Evolutionary conservation across 2,797 vertebrate genomes (phyloP), one percentile per base, ranked within the genome.

Genomic region (Danionella dracula): DNA sequence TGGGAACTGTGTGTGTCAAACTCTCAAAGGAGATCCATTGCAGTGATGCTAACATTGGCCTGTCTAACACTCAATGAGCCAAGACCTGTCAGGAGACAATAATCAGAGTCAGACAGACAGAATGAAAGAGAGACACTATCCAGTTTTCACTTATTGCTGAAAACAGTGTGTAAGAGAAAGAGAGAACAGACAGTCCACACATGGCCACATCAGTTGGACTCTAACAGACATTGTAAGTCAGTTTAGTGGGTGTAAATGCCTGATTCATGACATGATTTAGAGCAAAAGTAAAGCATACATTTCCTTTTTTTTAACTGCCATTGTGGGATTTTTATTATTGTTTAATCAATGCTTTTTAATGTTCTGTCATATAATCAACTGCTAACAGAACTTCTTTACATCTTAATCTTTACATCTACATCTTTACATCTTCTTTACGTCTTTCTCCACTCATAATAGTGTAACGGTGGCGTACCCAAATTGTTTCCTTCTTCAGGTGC

Each of bases 1-100:
- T 31, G 63, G 15, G 9, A 53, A 21, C 56, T 48, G 44, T 19
- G 53, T 66, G 53, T 66, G 64, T 66, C 64, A 66, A 19, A 20
- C 66, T 71, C 78, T 68, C 75, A 68, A 81, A 76, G 72, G 63
- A 72, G 77, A 79, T 75, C 82, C 75, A 76, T 84, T 75, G 82
- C 82, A 83, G 82, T 83, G 78, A 78, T 67, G 77, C 77, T 82
- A 71, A 86, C 82, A 83, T 82, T 75, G 73, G 72, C 76, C 71
- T 69, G 71, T 68, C 74, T 79, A 78, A 61, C 80, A 82, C 73
- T 73, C 79, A 82, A 80, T 77, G 76, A 78, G 80, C 57, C 68
- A 49, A 51, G 59, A 73, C 67, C 78, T 82, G 81, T 78, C 79
- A 83, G 69, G 48, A 55, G 53, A 67, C 58, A n/a, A 60, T 44